These are phyloP conservation scores for Tinea semifulvella DNA, from an alignment of 2,888 invertebrate genomes.

Conservation along the genomic window DNA sequence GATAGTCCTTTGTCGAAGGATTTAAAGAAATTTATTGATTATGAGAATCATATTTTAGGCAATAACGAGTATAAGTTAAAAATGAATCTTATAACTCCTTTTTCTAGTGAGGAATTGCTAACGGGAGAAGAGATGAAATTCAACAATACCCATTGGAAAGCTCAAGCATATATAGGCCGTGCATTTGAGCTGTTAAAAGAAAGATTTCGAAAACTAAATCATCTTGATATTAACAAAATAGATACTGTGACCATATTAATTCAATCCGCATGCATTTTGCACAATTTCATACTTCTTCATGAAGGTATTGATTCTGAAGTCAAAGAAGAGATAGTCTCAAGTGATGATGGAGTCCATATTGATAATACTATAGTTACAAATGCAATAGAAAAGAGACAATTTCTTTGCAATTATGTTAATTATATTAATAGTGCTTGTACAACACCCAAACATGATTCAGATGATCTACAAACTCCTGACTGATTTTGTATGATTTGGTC, in stretches of 20 bases:
- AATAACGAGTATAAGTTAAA: slow-evolving; percentile 46
- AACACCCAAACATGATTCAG: too few species aligned
- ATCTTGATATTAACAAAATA: slow-evolving; percentile 38
- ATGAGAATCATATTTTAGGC: slow-evolving; percentile 54
- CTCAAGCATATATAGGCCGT: slow-evolving; percentile 42
- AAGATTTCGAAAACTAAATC: slow-evolving; percentile 45
- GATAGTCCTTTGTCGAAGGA: slow-evolving; percentile 40
- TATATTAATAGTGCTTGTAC: slow-evolving; percentile 33
- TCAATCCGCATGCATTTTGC: slow-evolving; percentile 46
- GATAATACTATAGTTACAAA: slow-evolving; percentile 44
- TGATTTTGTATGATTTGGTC: too few species aligned
- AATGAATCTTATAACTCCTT: slow-evolving; percentile 48
- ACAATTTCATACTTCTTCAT: slow-evolving; percentile 51
- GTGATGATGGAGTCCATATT: slow-evolving; percentile 46
- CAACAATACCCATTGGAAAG: slow-evolving; percentile 52
- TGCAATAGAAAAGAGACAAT: slow-evolving; percentile 49
- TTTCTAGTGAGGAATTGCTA: slow-evolving; percentile 37
- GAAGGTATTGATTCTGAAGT: slow-evolving; percentile 40
- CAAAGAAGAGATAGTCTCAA: slow-evolving; percentile 41
- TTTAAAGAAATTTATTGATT: slow-evolving; percentile 43
- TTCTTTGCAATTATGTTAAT: slow-evolving; percentile 55
- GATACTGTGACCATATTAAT: slow-evolving; percentile 40
- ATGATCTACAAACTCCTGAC: too few species aligned
- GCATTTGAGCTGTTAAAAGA: slow-evolving; percentile 50
- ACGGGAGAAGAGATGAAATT: slow-evolving; percentile 57